Conservation (phyloP, 2,113 vertebrate species). For the Hepsetus odoe region DNA sequence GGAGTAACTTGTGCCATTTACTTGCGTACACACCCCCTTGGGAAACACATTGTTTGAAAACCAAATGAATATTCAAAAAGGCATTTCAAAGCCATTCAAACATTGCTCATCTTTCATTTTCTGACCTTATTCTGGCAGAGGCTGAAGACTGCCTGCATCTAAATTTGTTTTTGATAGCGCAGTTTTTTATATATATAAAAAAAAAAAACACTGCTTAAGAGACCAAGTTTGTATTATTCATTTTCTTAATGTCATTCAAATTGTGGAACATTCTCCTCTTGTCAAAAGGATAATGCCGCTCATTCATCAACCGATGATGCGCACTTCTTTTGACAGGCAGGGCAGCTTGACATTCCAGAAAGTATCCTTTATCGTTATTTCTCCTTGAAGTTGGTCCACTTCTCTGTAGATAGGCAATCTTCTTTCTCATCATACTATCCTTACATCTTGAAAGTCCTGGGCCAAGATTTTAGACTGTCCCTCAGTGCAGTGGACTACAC, state of each 20-base stretch:
- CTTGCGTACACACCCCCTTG: background rate
- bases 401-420: background rate
- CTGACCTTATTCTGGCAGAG: constrained; percentile 21
- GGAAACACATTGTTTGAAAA: background rate
- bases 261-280: background rate
- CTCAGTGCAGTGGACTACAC: no score
- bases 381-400: background rate
- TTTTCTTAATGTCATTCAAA: background rate
- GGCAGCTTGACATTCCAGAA: background rate
- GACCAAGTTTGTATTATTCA: background rate
- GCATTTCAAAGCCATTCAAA: background rate
- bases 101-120: constrained; percentile 10
- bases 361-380: background rate
- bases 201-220: background rate
- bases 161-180: background rate
- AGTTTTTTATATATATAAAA: background rate
- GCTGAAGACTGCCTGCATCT: constrained; percentile 7
- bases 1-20: background rate
- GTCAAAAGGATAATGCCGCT: background rate
- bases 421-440: background rate
- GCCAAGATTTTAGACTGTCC: background rate
- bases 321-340: background rate
- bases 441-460: background rate
- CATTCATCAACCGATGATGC: constrained; percentile 2
- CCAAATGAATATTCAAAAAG: constrained; percentile 24